Base-by-base conservation (phyloP, 2,888 invertebrate genomes). In the Protonemura montana region DNA sequence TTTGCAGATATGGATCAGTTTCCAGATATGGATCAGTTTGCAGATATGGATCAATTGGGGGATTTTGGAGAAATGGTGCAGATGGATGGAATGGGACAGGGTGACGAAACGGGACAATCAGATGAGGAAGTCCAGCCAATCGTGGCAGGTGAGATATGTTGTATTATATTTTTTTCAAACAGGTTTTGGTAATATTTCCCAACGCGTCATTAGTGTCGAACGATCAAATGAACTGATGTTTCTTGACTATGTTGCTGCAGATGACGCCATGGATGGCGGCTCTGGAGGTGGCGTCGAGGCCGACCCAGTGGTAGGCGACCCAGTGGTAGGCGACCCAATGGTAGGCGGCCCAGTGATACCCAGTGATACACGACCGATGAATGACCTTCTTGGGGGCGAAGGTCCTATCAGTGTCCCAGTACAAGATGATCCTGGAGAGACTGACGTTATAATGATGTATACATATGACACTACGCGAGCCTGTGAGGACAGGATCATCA, bases 401-500 rank as follows among this genome's bases (percentile, higher is more conserved):
- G 89, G 88, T 6, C 35, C 35, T 82, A 89, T 87, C 81, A 29
- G 86, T 0, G 85, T 59, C 35, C 5, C 59, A 1, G 59, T 59
- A 0, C 87, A 85, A 25, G 83, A 85, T 80, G 90, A 91, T 77
- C 92, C 92, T 2, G 92, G 92, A 16, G 92, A 92, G 0, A 21
- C 87, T 90, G 87, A 90, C 59, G 59, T 59, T 2, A 59, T 59
- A 25, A 78, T 78, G 78, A 7, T 78, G 10, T 78, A 59, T 21
- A 59, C 59, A 21, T 59, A 10, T 10, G 59, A 59, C 59, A 59
- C 92, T 0, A 89, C 93, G 76, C 92, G 91, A 88, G 90, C 93
- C 0, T 97, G 97, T 90, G 92, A 91, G 21, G 96, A 97, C 90
- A 93, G 95, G 84, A 94, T 97, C 83, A 94, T 96, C 0, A 94